phyloP scores from a whole-genome alignment of 2,888 invertebrate species.

The Campoplex capitator region DNA sequence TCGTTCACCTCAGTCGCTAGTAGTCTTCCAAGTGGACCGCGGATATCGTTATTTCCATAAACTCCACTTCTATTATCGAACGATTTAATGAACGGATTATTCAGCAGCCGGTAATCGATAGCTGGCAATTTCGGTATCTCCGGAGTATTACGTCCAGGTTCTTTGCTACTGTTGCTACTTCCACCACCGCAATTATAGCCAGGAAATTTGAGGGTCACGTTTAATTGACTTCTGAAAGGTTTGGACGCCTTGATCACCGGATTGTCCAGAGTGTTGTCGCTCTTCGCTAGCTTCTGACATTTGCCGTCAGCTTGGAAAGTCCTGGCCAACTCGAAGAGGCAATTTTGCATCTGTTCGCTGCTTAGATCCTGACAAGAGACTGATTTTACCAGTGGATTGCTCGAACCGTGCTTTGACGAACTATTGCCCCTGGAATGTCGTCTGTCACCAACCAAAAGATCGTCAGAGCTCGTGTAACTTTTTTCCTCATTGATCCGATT shows the following conservation, averaged over 20 bases:
- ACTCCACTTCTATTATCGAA: slow-evolving; percentile 70
- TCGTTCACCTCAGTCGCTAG: slow-evolving; percentile 77
- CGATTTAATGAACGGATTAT: slow-evolving; percentile 80
- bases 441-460: slow-evolving; percentile 72
- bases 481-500: slow-evolving; percentile 61
- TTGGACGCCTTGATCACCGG: slow-evolving; percentile 68
- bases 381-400: slow-evolving; percentile 76
- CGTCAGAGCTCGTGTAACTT: slow-evolving; percentile 78
- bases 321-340: slow-evolving; percentile 70
- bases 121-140: slow-evolving; percentile 78
- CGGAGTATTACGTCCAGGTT: slow-evolving; percentile 68
- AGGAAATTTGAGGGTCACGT: slow-evolving; percentile 79
- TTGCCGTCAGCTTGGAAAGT: slow-evolving; percentile 69
- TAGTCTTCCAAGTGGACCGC: slow-evolving; percentile 73
- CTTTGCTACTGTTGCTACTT: slow-evolving; percentile 10
- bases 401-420: slow-evolving; percentile 64
- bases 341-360: slow-evolving; percentile 69
- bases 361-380: slow-evolving; percentile 81
- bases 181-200: not conserved
- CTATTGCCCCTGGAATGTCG: slow-evolving; percentile 52
- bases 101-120: slow-evolving; percentile 78
- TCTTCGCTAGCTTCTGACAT: slow-evolving; percentile 76
- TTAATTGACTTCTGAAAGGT: slow-evolving; percentile 82
- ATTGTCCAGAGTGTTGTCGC: slow-evolving; percentile 78
- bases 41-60: slow-evolving; percentile 70